These are phyloP conservation scores for Apis cerana DNA, from an alignment of 1,140 invertebrate genomes.

Conservation along the genomic window DNA sequence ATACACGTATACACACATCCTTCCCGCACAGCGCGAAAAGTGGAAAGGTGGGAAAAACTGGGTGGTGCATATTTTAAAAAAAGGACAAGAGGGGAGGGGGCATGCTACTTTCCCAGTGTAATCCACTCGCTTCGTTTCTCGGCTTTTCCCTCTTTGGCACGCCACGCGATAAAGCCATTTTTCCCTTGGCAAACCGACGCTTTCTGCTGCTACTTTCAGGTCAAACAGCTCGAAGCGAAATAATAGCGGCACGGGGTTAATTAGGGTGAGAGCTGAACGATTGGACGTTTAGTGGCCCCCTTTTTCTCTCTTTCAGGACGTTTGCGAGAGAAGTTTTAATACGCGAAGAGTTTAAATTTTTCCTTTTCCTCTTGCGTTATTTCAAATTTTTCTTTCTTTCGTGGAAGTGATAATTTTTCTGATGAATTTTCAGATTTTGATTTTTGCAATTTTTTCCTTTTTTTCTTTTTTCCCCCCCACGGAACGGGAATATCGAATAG, in stretches of 20 bases:
- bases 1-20: no score
- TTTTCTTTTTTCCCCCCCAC: no score
- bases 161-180: conserved; percentile 11
- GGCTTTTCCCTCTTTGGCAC: neutral
- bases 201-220: neutral
- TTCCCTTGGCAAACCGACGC: neutral
- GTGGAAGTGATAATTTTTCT: no score
- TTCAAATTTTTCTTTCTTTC: no score
- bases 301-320: neutral
- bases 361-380: neutral
- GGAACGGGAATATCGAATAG: no score
- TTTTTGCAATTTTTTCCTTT: no score
- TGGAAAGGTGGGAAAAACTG: no score
- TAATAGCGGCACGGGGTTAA: conserved; percentile 19
- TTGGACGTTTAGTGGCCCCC: conserved; percentile 3
- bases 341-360: neutral
- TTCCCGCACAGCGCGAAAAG: no score
- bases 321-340: neutral
- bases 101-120: neutral
- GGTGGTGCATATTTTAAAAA: neutral
- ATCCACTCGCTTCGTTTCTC: neutral
- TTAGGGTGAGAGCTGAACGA: conserved; percentile 8
- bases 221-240: conserved; percentile 18
- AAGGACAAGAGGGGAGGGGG: neutral
- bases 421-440: no score